A percentile compares a stretch with the other conserved stretches of the same genome.
These are phyloP conservation scores for Cephus rjabovi DNA, from an alignment of 2,888 invertebrate genomes.

Conservation along the genomic window DNA sequence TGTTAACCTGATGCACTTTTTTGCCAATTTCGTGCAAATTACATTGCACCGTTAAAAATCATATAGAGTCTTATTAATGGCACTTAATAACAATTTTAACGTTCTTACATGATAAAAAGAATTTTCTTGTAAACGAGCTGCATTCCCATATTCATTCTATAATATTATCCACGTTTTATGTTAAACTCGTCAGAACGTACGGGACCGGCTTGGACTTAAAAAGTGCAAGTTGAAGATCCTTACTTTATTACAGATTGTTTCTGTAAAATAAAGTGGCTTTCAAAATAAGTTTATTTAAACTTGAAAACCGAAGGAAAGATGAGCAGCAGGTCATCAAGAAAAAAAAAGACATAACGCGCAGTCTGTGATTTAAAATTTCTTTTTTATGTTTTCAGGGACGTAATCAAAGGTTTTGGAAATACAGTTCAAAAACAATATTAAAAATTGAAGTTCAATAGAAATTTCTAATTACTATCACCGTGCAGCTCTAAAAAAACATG, in stretches of 20 bases:
- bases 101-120: background rate
- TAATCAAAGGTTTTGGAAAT: no score
- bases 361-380: no score
- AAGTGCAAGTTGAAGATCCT: background rate
- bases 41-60: background rate
- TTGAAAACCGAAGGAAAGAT: background rate
- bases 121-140: background rate
- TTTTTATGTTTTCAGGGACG: no score
- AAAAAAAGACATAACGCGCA: background rate
- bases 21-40: background rate
- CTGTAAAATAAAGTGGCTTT: background rate
- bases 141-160: background rate
- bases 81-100: background rate
- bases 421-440: no score
- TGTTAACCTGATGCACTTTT: background rate
- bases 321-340: background rate
- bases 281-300: background rate
- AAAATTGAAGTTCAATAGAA: no score
- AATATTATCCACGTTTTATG: background rate
- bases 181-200: background rate
- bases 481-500: no score
- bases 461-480: no score
- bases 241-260: background rate
- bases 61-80: background rate
- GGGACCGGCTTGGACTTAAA: no score